Percentiles rank a stretch among this genome's conserved stretches.
Conservation (phyloP, 1,140 invertebrate species). For the Trichoplusia ni region DNA sequence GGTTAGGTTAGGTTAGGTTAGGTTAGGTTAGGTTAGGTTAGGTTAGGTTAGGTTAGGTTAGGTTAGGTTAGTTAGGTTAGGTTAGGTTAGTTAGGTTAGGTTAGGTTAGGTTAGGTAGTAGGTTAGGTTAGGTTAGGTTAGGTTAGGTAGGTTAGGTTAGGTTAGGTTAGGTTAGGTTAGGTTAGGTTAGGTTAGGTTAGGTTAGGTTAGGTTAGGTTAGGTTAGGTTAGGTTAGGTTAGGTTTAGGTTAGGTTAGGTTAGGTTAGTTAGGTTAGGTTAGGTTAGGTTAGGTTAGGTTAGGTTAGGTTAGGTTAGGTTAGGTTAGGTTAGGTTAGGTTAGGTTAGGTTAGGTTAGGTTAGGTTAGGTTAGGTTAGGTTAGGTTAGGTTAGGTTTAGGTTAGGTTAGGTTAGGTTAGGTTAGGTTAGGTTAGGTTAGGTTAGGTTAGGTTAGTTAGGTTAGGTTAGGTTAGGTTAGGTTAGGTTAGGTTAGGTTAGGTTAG, state of each 20-base stretch:
- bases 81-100: too few species aligned
- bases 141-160: too few species aligned
- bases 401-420: slow-evolving; percentile 1
- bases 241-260: not conserved
- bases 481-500: too few species aligned
- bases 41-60: too few species aligned
- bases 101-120: too few species aligned
- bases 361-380: too few species aligned
- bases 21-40: too few species aligned
- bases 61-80: too few species aligned
- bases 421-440: slow-evolving; percentile 17
- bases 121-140: not conserved
- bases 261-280: not conserved
- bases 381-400: not conserved
- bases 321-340: too few species aligned
- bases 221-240: slow-evolving; percentile 11
- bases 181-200: slow-evolving; percentile 7
- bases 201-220: slow-evolving; percentile 5
- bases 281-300: not conserved
- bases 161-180: slow-evolving; percentile 3
- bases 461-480: slow-evolving; percentile 26
- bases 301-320: slow-evolving; percentile 9
- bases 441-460: not conserved
- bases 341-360: too few species aligned
- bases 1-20: too few species aligned